Evolutionary conservation across 2,113 vertebrate genomes (phyloP), one percentile per base, ranked within the genome.

Genomic region (Colius striatus): DNA sequence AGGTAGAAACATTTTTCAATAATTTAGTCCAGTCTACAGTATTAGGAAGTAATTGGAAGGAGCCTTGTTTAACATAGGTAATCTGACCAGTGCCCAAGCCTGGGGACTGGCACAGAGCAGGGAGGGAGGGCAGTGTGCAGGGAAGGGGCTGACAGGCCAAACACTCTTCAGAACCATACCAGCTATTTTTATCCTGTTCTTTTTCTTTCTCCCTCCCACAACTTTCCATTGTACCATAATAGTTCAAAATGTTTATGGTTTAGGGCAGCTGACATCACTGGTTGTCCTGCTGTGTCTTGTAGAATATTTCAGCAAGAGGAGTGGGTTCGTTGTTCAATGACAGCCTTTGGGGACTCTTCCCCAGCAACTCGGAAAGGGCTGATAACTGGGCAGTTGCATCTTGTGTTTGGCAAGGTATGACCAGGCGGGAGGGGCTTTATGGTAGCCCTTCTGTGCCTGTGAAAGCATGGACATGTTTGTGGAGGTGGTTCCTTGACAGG

Each of bases 171-270:
- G 92, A 94, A 70, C 76, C 55, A 51, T 4, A 2, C 29, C 71
- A 63, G 55, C 32, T 96, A 93, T 97, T 95, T 95, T 96, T 95
- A 70, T 91, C 61, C 55, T 68, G 32, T 80, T 93, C 85, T 95
- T 91, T 88, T 96, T 93, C 75, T 92, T 93, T 93, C 90, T 93
- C 54, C 47, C 63, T 96, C 91, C 84, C 73, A 60, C 79, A 94
- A 94, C 75, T 96, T 97, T 94, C 95, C 92, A 78, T 82, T 94
- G 72, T 90, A 95, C 94, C 3, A 11, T 95, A 97, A 96, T 95
- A 97, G 95, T 94, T 93, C 72, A 95, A 94, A 91, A 95, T 87
- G 85, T 96, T 95, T 87, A 51, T 91, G 90, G 89, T 88, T 93
- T 67, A 79, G 82, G 81, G 82, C 80, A 90, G 30, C 88, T 91